Conservation (phyloP, 2,888 invertebrate genomes). For the Antheraea assamensis region DNA sequence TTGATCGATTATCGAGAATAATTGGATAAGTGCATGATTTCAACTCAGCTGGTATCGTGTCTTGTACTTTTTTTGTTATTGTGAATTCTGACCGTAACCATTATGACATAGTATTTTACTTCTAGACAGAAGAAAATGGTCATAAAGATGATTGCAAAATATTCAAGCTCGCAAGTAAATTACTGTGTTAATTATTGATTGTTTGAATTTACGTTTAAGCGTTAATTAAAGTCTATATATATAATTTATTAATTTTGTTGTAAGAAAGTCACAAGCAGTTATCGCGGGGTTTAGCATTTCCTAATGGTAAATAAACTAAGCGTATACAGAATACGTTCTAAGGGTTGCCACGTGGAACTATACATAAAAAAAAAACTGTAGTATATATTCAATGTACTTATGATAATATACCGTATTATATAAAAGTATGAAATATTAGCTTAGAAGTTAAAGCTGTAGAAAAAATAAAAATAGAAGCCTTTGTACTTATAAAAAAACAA, state of each 20-base stretch:
- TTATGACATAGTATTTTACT: conserved; percentile 5
- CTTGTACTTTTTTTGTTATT: no score
- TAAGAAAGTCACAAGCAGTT: conserved; percentile 7
- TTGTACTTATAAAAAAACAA: no score
- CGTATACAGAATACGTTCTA: background rate
- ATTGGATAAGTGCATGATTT: no score
- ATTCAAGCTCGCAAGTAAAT: background rate
- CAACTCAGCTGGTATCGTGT: no score
- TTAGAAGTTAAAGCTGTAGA: no score
- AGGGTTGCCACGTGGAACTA: background rate
- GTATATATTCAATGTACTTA: background rate
- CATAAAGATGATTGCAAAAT: conserved; percentile 11
- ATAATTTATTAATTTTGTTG: background rate
- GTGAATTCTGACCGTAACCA: background rate
- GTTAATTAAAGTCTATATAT: background rate
- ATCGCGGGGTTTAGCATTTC: background rate
- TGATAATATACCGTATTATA: background rate
- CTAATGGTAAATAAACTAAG: background rate
- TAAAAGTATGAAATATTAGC: no score
- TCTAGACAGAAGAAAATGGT: background rate
- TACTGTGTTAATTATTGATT: conserved; percentile 1
- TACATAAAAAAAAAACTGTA: background rate
- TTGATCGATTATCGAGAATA: background rate
- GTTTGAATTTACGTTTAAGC: background rate
- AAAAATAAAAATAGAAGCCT: no score